Conservation (phyloP, 2,113 vertebrate genomes). For the Xyrauchen texanus region DNA sequence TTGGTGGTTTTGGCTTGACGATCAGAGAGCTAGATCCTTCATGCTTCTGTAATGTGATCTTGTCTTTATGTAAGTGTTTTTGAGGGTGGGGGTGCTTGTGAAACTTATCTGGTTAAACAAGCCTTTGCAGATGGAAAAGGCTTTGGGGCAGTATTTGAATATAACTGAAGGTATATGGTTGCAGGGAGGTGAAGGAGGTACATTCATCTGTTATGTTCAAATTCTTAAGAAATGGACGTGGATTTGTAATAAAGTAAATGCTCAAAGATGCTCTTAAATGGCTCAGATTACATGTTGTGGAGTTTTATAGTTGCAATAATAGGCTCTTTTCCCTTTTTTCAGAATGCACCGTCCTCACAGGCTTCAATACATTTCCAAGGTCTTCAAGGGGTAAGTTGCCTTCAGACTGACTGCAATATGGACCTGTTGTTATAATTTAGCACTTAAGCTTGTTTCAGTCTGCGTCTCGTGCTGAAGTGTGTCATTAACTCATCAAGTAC, state of each 20-base stretch:
- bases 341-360: slow-evolving; percentile 80
- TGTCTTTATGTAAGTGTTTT: slow-evolving; percentile 56
- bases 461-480: not conserved
- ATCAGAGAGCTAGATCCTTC: slow-evolving; percentile 68
- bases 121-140: too few species aligned
- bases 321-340: slow-evolving; percentile 41
- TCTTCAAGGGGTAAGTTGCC: slow-evolving; percentile 85
- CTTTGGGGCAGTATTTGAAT: too few species aligned
- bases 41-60: slow-evolving; percentile 74
- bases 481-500: slow-evolving; percentile 1
- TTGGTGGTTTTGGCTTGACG: slow-evolving; percentile 57
- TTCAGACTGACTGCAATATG: not conserved
- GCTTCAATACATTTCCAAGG: slow-evolving; percentile 88
- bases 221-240: too few species aligned
- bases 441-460: too few species aligned
- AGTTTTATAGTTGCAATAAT: too few species aligned
- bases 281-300: too few species aligned
- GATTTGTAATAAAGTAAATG: too few species aligned
- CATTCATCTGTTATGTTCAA: too few species aligned
- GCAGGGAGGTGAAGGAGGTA: too few species aligned
- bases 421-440: too few species aligned
- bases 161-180: too few species aligned
- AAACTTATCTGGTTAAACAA: slow-evolving; percentile 51
- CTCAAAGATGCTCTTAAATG: too few species aligned
- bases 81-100: slow-evolving; percentile 31